A percentile compares a stretch with the other conserved stretches of the same genome.
Evolutionary conservation across 1,140 invertebrate species (phyloP).

Genomic region (Drosophila melanogaster): Release_6_plus_ISO1_MT NT_033777.3:13547001-13547500

Average conservation of each 20-base stretch:
- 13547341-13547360: background rate
- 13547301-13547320: background rate
- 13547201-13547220: too few species aligned
- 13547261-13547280: too few species aligned
- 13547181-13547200: too few species aligned
- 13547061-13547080: constrained; percentile 32
- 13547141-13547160: background rate
- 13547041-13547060: constrained; percentile 44
- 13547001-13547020: constrained; percentile 55
- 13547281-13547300: background rate
- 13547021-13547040: constrained; percentile 45
- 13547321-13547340: background rate
- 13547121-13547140: constrained; percentile 3
- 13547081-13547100: constrained; percentile 5
- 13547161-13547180: background rate
- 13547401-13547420: constrained; percentile 3
- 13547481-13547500: constrained; percentile 21
- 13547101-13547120: background rate
- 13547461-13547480: constrained; percentile 10
- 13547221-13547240: too few species aligned
- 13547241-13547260: too few species aligned
- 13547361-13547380: background rate
- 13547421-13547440: constrained; percentile 6
- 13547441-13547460: constrained; percentile 3
- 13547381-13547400: background rate